A percentile compares a stretch with the other conserved stretches of the same genome.
phyloP scores from a whole-genome alignment of 2,888 invertebrate genomes.

The Ganaspis brasiliensis region DNA sequence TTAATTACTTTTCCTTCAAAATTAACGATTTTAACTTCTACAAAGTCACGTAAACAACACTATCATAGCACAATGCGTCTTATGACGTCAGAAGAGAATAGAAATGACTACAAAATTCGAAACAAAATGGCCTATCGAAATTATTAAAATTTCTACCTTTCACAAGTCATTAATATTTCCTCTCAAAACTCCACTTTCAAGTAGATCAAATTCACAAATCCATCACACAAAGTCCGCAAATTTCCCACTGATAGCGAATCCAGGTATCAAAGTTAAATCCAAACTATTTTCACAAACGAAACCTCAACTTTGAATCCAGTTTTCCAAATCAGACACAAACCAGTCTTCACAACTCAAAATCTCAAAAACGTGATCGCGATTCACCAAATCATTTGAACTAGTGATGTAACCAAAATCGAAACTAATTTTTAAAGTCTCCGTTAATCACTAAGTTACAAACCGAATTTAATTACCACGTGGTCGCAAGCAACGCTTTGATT shows the following conservation, averaged over 20 bases:
- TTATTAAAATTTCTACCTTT: background rate
- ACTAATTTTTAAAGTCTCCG: background rate
- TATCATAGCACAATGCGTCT: conserved; percentile 4
- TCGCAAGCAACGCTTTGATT: background rate
- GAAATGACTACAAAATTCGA: background rate
- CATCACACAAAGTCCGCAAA: background rate
- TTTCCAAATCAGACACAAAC: background rate
- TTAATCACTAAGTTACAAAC: conserved; percentile 7
- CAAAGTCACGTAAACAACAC: background rate
- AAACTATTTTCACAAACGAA: background rate
- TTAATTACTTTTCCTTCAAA: background rate
- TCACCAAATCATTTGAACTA: conserved; percentile 5
- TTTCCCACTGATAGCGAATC: background rate
- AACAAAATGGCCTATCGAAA: background rate
- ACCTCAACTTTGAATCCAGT: background rate
- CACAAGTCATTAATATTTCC: background rate
- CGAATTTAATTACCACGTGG: background rate
- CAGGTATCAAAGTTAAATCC: background rate
- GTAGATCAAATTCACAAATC: too few relatives aligned
- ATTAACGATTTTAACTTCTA: background rate
- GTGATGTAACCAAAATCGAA: background rate
- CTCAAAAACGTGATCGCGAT: background rate
- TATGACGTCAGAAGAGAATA: background rate
- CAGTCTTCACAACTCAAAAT: background rate
- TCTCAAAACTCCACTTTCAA: background rate